Conservation (phyloP, 2,888 invertebrate species). For the Ramazzottius varieornatus region DNA sequence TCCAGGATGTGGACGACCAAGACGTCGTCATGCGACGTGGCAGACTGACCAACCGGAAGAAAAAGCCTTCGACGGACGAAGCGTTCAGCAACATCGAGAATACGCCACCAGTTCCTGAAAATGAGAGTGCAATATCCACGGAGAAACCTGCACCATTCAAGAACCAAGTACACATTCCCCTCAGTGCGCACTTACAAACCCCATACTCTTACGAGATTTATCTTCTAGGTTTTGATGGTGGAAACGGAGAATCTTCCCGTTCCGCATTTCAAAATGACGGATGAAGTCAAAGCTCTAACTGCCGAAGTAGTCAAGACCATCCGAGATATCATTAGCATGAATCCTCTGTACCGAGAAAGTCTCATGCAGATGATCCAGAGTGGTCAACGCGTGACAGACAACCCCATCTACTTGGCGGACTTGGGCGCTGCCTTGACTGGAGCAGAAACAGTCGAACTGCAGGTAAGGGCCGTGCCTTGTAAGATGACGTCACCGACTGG, state of each 20-base stretch:
- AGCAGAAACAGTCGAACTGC: conserved; percentile 66
- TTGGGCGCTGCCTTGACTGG: conserved; percentile 73
- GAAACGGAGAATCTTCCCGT: conserved; percentile 76
- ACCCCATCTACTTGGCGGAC: conserved; percentile 88
- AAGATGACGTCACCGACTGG: conserved; percentile 23
- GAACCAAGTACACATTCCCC: no score
- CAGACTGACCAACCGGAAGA: not conserved
- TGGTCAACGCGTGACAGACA: conserved; percentile 83
- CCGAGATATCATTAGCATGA: conserved; percentile 76
- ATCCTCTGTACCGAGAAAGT: conserved; percentile 83
- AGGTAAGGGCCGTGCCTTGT: conserved; percentile 41
- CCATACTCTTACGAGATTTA: conserved; percentile 4
- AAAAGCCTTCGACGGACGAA: not conserved
- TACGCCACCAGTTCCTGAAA: not conserved
- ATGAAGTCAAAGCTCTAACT: conserved; percentile 83
- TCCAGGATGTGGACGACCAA: not conserved
- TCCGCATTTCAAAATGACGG: conserved; percentile 60
- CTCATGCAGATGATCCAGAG: conserved; percentile 92
- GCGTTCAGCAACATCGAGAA: not conserved
- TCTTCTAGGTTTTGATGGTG: conserved; percentile 48
- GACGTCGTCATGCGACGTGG: not conserved
- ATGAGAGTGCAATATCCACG: not conserved
- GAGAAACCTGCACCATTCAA: not conserved
- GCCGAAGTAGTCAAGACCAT: conserved; percentile 93
- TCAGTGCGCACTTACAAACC: no score